Percentiles rank a stretch among this genome's conserved stretches.
Conservation (phyloP, 1,140 invertebrate genomes). For the Tetranychus cinnabarinus region DNA sequence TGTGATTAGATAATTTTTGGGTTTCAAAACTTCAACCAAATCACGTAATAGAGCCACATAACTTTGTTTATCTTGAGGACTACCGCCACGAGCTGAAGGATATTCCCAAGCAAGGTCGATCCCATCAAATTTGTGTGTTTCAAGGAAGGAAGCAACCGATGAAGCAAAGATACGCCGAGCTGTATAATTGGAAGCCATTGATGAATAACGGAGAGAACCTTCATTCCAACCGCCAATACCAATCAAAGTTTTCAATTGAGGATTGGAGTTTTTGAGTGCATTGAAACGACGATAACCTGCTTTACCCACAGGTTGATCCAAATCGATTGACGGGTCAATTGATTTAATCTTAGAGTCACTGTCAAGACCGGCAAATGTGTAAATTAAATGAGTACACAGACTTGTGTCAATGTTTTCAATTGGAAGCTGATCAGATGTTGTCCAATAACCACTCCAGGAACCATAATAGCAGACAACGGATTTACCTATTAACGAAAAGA, state of each 20-base stretch:
- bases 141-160: slow-evolving; percentile 24
- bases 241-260: slow-evolving; percentile 34
- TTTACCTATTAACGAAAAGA: background rate
- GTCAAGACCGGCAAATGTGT: slow-evolving; percentile 37
- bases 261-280: slow-evolving; percentile 30
- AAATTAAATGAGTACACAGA: slow-evolving; percentile 24
- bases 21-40: slow-evolving; percentile 32
- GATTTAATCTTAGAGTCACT: slow-evolving; percentile 26
- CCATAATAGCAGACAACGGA: slow-evolving; percentile 36
- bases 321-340: slow-evolving; percentile 34
- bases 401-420: slow-evolving; percentile 31
- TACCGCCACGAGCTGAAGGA: slow-evolving; percentile 39
- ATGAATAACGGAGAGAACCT: slow-evolving; percentile 44
- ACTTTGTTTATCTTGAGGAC: slow-evolving; percentile 44
- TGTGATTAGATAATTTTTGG: slow-evolving; percentile 30
- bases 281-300: slow-evolving; percentile 18
- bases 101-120: slow-evolving; percentile 30
- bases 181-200: slow-evolving; percentile 32
- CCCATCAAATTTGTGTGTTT: slow-evolving; percentile 51
- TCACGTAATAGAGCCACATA: slow-evolving; percentile 50
- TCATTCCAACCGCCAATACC: slow-evolving; percentile 65
- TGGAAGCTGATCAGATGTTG: slow-evolving; percentile 32
- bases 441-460: slow-evolving; percentile 42
- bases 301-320: slow-evolving; percentile 25
- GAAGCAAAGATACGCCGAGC: slow-evolving; percentile 23